Base-by-base conservation (phyloP, 2,797 vertebrate genomes). In the Holocentrus rufus region DNA sequence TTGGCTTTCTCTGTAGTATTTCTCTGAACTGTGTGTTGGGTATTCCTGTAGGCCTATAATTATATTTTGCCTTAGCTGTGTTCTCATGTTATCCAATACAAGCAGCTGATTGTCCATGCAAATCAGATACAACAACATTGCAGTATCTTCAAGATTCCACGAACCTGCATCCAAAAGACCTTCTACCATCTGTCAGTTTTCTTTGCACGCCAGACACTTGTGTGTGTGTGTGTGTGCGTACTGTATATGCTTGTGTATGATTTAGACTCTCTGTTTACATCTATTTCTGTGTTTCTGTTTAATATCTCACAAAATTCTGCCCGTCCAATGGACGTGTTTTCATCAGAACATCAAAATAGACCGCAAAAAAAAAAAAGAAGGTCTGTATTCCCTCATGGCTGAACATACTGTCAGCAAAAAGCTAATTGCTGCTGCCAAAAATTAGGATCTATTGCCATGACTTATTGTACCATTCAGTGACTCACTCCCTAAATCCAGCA, bases 101-200 rank as follows among this genome's bases (percentile, higher is more conserved):
- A 72, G 61, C 1, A 52, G 62, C 55, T 49, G 36, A 53, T 55
- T 82, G 20, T 70, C 55, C 25, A 54, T 63, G 80, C 72, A 83
- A 67, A 84, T 86, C 54, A 80, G 74, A 64, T 10, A 0, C 69
- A 69, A 77, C 69, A 68, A 67, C 63, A 76, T 81, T 78, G 69
- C 23, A 69, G 69, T 44, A 39, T 83, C 58, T 14, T 74, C 53
- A 61, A 72, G 61, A 64, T 59, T 54, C 77, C 77, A 83, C 66
- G 66, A 79, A 73, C 31, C 17, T 81, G 71, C 72, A 67, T 82
- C 49, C 36, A 72, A 55, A 69, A 85, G 81, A 79, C 83, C 64
- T 58, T 84, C 30, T 13, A 42, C 87, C 87, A 92, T 91, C 90
- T 91, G 91, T 74, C 78, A 27, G 36, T 72, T 82, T 68, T 76